Base-by-base conservation (phyloP, 2,797 vertebrate genomes). In the Helicolenus hilgendorfi region DNA sequence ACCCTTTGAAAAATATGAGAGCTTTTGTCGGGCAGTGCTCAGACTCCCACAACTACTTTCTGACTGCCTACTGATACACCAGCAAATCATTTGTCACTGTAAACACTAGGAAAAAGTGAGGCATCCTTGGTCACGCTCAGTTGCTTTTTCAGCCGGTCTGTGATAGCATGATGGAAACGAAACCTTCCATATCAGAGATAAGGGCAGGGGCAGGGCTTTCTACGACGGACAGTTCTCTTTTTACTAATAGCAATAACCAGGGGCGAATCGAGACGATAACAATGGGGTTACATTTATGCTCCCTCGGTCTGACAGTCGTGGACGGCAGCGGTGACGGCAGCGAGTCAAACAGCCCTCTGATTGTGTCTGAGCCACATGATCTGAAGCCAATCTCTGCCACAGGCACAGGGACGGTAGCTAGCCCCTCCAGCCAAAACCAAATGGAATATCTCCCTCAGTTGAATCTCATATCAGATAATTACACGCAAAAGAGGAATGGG, bases 381-480 rank as follows among this genome's bases (percentile, higher is more conserved):
- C 84, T 91, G 20, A 78, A 81, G 84, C 81, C 84, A 76, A 85
- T 88, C 89, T 90, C 87, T 14, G 72, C 81, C 31, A 86, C 73
- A 35, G 85, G 86, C 72, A 24, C 63, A 38, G 82, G 29, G 85
- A 85, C 73, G 77, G 84, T 78, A 73, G 76, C 77, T 11, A 9
- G 58, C 56, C 84, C 91, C 84, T 92, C 69, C 71, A 92, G 92
- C 89, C 88, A 83, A 89, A 93, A 91, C 84, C 89, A 93, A 94
- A 96, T 85, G 86, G 81, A 94, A 94, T 77, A 89, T 90, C 91
- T 91, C 92, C 91, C 88, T 82, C 81, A 41, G 79, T 74, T 82
- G 91, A 94, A 95, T 95, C 91, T 94, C 91, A 95, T 91, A 93
- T 89, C 81, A 81, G 91, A 94, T 96, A 95, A 97, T 97, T 93